phyloP scores from a whole-genome alignment of 2,113 vertebrate species.

The Hyaena hyaena region DNA sequence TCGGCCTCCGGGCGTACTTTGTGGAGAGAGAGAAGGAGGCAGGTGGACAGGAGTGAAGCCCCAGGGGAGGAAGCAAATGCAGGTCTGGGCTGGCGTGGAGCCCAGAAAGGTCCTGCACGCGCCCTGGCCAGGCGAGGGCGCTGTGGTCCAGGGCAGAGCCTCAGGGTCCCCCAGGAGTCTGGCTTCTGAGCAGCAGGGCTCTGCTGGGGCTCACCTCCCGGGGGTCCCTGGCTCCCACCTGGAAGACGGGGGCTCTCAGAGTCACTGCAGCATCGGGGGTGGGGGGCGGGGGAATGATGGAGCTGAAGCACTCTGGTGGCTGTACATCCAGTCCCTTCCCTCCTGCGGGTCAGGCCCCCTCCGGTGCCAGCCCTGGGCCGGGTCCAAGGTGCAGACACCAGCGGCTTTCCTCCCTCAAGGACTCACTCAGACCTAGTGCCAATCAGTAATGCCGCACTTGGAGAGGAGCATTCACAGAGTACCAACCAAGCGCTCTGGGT shows the following conservation, averaged over 20 bases:
- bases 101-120: rapidly evolving
- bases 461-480: neutral
- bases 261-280: no score
- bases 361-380: neutral
- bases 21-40: neutral
- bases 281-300: rapidly evolving
- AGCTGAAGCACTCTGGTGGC: neutral
- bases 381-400: neutral
- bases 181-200: neutral
- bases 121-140: neutral
- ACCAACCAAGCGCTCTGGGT: rapidly evolving
- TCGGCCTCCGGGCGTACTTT: neutral
- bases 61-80: neutral
- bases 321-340: neutral
- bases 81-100: no score
- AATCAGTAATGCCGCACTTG: neutral
- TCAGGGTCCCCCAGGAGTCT: neutral
- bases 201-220: no score
- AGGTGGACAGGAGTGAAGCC: neutral
- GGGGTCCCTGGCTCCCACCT: neutral
- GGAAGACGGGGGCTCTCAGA: neutral
- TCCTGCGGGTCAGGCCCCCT: neutral
- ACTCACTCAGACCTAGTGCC: neutral
- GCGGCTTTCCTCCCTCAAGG: neutral
- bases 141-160: neutral